These are phyloP conservation scores for Cyanoliseus patagonus DNA, from an alignment of 2,113 vertebrate species.

Conservation along the genomic window DNA sequence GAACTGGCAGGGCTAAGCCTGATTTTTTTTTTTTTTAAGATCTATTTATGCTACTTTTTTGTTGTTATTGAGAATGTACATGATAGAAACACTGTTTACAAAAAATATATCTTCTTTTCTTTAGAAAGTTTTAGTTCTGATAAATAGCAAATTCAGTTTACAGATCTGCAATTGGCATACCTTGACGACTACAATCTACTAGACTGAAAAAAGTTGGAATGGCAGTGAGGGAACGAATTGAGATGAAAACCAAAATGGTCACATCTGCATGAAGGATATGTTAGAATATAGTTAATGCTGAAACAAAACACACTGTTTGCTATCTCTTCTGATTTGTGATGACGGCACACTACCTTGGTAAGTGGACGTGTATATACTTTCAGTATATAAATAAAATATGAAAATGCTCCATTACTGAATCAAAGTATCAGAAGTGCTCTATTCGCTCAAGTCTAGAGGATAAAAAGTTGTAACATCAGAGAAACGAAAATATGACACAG, in stretches of 20 bases:
- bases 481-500: conserved; percentile 72
- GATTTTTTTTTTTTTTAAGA: background rate
- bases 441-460: conserved; percentile 66
- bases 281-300: conserved; percentile 17
- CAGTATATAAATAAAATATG: conserved; percentile 71
- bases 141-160: conserved; percentile 80
- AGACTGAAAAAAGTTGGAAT: conserved; percentile 72
- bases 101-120: conserved; percentile 83
- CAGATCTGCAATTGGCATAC: conserved; percentile 73
- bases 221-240: conserved; percentile 26
- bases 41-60: conserved; percentile 60
- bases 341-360: conserved; percentile 49
- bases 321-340: conserved; percentile 57
- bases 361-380: conserved; percentile 28
- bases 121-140: conserved; percentile 78
- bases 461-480: conserved; percentile 70
- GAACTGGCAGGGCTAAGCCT: background rate
- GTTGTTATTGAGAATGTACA: conserved; percentile 71
- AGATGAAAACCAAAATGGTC: conserved; percentile 46
- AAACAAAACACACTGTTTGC: conserved; percentile 22
- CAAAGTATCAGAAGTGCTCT: conserved; percentile 62
- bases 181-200: conserved; percentile 70
- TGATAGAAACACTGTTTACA: conserved; percentile 82
- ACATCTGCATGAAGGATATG: conserved; percentile 49
- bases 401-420: conserved; percentile 71